A percentile compares a stretch with the other conserved stretches of the same genome.
Conservation (phyloP, 2,888 invertebrate genomes). For the Imbricaverruca yamaguchii region DNA sequence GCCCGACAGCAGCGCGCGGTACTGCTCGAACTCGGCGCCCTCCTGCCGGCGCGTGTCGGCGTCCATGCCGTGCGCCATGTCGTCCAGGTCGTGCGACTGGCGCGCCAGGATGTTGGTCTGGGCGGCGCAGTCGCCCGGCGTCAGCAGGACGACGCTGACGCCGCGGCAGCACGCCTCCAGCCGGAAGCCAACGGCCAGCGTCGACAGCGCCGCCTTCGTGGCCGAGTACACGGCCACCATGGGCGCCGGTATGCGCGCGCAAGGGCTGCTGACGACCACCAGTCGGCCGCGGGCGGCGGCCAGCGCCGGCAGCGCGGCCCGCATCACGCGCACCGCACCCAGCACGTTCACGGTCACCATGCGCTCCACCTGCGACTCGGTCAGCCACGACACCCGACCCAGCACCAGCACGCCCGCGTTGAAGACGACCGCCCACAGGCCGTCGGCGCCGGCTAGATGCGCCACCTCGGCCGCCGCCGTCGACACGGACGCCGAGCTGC, state of each 20-base stretch:
- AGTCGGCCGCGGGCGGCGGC: neutral
- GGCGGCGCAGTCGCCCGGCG: neutral
- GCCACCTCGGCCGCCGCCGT: constrained; percentile 4
- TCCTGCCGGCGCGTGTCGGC: neutral
- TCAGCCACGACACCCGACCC: constrained; percentile 86
- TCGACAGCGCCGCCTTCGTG: constrained; percentile 66
- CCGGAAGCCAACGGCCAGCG: constrained; percentile 63
- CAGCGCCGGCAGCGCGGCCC: constrained; percentile 61
- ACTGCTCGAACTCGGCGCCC: neutral
- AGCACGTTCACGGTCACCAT: constrained; percentile 74
- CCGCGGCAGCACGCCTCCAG: constrained; percentile 47
- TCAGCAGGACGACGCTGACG: neutral
- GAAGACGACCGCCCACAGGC: constrained; percentile 70
- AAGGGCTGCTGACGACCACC: constrained; percentile 48
- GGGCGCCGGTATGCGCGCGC: constrained; percentile 62
- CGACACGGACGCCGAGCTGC: neutral
- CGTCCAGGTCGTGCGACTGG: neutral
- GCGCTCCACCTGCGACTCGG: constrained; percentile 56
- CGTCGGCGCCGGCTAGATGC: neutral
- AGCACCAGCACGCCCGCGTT: constrained; percentile 86
- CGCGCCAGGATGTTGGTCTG: constrained; percentile 16
- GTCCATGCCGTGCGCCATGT: neutral
- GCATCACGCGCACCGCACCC: constrained; percentile 69
- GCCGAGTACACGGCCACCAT: constrained; percentile 71
- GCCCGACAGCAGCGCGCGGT: neutral